phyloP scores from a whole-genome alignment of 2,797 vertebrate genomes.

The Carcharodon carcharias region DNA sequence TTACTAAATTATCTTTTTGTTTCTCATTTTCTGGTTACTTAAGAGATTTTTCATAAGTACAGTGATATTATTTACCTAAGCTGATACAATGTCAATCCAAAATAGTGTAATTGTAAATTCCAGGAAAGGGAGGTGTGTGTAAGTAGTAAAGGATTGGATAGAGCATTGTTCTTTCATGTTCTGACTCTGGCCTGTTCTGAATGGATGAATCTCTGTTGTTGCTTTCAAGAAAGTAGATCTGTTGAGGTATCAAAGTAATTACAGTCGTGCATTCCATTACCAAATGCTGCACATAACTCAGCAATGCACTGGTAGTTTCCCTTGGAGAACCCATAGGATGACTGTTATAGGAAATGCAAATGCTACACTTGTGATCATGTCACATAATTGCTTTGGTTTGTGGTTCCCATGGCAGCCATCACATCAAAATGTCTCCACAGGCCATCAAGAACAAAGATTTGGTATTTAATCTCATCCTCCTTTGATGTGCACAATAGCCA shows the following conservation, averaged over 20 bases:
- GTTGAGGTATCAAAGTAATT: conserved; percentile 11
- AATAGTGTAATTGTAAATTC: background rate
- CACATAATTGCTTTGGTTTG: conserved; percentile 16
- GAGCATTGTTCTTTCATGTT: background rate
- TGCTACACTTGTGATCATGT: conserved; percentile 14
- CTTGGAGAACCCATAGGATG: background rate
- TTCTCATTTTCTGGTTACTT: background rate
- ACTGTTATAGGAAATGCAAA: background rate
- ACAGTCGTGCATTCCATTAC: background rate
- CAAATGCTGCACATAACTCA: conserved; percentile 7
- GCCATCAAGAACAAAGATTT: conserved; percentile 32
- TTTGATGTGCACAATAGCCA: conserved; percentile 17
- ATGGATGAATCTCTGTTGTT: background rate
- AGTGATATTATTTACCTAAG: background rate
- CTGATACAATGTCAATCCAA: background rate
- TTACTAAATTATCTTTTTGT: background rate
- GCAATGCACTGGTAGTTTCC: background rate
- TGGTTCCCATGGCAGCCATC: conserved; percentile 25
- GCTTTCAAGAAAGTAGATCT: background rate
- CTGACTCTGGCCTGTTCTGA: background rate
- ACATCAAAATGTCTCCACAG: conserved; percentile 33
- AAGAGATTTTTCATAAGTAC: background rate
- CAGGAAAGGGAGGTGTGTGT: background rate
- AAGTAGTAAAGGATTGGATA: background rate
- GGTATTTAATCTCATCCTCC: conserved; percentile 16